These are phyloP conservation scores for Sinhomidia bicolor DNA, from an alignment of 2,888 invertebrate species.

Conservation along the genomic window DNA sequence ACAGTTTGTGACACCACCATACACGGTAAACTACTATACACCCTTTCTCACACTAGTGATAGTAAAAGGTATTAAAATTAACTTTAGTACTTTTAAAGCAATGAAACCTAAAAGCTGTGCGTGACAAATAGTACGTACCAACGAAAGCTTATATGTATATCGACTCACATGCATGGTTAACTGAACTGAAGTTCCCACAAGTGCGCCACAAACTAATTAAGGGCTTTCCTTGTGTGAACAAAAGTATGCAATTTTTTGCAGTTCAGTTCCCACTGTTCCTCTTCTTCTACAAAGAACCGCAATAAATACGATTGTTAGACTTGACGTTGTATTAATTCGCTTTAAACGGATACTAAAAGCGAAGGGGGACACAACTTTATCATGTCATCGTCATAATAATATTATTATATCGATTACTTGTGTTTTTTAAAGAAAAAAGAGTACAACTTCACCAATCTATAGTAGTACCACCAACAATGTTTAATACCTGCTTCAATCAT, in stretches of 20 bases:
- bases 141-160: too few relatives aligned
- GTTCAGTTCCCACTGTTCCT: conserved; percentile 29
- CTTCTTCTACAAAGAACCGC: not conserved
- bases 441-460: not conserved
- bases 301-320: not conserved
- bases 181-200: conserved; percentile 11
- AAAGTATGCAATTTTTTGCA: conserved; percentile 4
- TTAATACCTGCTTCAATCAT: not conserved
- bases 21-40: too few relatives aligned
- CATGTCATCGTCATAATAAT: conserved; percentile 26
- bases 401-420: not conserved
- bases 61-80: too few relatives aligned
- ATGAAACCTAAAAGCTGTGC: too few relatives aligned
- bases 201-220: conserved; percentile 50
- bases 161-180: not conserved
- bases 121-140: too few relatives aligned
- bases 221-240: conserved; percentile 56
- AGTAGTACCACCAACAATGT: too few relatives aligned
- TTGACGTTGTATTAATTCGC: not conserved
- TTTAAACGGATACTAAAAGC: conserved; percentile 16
- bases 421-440: not conserved
- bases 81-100: too few relatives aligned
- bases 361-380: conserved; percentile 16
- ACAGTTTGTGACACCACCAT: too few relatives aligned
- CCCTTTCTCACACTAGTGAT: too few relatives aligned